Conservation (phyloP, 2,113 vertebrate species). For the Manacus vitellinus region DNA sequence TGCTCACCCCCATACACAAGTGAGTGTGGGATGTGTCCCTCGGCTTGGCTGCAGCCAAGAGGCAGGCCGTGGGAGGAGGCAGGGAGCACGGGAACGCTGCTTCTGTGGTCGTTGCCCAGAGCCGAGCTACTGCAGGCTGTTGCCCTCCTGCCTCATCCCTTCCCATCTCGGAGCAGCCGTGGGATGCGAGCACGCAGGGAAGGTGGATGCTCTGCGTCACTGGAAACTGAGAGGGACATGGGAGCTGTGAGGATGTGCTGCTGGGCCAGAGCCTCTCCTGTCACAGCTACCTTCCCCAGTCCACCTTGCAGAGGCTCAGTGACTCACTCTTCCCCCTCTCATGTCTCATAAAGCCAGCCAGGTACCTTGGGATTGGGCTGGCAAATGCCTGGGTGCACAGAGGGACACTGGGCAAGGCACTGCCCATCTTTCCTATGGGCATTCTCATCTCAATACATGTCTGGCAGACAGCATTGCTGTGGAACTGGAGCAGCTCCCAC, state of each 20-base stretch:
- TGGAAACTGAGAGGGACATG: accelerated
- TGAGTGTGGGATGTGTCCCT: not conserved
- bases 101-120: not conserved
- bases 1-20: not conserved
- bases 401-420: not conserved
- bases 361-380: not conserved
- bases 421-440: not conserved
- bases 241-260: not conserved
- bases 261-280: not conserved
- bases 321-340: not conserved
- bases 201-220: not conserved
- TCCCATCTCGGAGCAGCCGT: not conserved
- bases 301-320: not conserved
- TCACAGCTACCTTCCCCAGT: not conserved
- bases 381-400: not conserved
- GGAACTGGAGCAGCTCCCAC: not conserved
- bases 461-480: not conserved
- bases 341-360: not conserved
- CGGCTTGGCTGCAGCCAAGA: not conserved
- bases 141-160: not conserved
- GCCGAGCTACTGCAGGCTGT: not conserved
- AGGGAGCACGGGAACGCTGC: accelerated
- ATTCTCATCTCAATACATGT: accelerated
- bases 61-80: not conserved
- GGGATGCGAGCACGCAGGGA: accelerated